Evolutionary conservation across 2,113 vertebrate genomes (phyloP).

Genomic region (Albula goreensis): DNA sequence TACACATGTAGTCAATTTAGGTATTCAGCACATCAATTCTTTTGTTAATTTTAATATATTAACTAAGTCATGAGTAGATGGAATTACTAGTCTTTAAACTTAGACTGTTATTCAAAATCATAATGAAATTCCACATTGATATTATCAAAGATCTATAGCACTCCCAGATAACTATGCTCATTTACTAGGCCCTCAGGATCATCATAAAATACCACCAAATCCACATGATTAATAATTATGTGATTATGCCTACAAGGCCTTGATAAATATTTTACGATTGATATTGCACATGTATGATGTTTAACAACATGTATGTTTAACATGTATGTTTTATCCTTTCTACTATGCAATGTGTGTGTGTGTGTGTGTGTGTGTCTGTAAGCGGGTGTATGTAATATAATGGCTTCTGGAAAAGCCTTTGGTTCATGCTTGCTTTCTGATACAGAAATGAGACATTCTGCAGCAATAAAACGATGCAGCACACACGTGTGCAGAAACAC

Average conservation of each 20-base stretch:
- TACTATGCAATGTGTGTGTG: background rate
- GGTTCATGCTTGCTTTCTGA: background rate
- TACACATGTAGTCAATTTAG: background rate
- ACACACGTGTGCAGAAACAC: background rate
- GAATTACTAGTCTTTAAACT: background rate
- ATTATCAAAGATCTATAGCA: background rate
- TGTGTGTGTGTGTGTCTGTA: background rate
- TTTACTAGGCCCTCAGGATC: background rate
- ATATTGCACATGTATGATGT: slow-evolving; percentile 6
- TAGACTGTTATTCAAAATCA: background rate
- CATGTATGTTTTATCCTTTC: background rate
- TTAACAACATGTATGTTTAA: background rate
- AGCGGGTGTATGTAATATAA: background rate
- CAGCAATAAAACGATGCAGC: too few species aligned
- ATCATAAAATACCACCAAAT: background rate
- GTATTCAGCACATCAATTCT: background rate
- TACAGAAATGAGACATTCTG: background rate
- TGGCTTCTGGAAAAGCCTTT: background rate
- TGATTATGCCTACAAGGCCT: background rate
- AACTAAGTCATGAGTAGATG: background rate
- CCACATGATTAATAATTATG: background rate
- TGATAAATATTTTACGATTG: background rate
- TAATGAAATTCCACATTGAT: background rate
- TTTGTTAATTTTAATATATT: background rate
- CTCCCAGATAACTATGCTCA: background rate